These are phyloP conservation scores for Heterodera carotae DNA, from an alignment of 1,140 invertebrate species.

Conservation along the genomic window DNA sequence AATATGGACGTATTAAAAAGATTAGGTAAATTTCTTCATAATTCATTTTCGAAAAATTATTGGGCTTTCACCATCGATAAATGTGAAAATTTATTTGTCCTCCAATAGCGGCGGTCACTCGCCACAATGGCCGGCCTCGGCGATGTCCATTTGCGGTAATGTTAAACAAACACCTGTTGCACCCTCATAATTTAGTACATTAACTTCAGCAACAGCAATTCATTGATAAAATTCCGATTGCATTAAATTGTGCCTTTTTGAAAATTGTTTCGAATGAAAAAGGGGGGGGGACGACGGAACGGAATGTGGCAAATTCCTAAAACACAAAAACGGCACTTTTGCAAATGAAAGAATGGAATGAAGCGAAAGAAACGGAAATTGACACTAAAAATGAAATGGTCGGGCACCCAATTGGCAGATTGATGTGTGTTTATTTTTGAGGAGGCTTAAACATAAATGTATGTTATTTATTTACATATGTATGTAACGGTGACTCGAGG, in stretches of 20 bases:
- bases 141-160: no score
- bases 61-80: no score
- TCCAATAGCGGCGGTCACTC: no score
- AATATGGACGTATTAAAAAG: no score
- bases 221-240: background rate
- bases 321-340: background rate
- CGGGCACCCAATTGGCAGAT: background rate
- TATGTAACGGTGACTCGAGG: background rate
- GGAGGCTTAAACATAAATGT: no score
- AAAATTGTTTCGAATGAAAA: background rate
- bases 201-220: no score
- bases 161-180: no score
- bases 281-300: background rate
- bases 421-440: background rate
- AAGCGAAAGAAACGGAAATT: conserved; percentile 5
- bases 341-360: conserved; percentile 4
- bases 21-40: no score
- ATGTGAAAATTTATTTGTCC: no score
- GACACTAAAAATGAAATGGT: conserved; percentile 2
- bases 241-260: background rate
- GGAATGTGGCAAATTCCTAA: background rate
- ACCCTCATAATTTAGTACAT: no score
- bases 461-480: background rate
- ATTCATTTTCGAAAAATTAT: no score
- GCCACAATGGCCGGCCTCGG: no score